phyloP scores from a whole-genome alignment of 2,888 invertebrate genomes.

The Himalopsyche anomala region DNA sequence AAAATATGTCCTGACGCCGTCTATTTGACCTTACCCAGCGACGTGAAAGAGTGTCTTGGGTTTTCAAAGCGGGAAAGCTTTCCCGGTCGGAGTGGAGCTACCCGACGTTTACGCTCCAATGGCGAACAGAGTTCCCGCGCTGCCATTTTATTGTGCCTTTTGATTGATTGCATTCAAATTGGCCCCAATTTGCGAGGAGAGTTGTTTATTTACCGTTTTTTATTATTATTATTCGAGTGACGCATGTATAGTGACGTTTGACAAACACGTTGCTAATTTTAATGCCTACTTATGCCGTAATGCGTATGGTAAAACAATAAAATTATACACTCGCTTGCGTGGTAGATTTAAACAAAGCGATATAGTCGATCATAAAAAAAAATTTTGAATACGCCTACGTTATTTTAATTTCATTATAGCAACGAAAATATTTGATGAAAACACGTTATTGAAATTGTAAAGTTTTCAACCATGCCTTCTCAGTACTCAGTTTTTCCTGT shows the following conservation, averaged over 20 bases:
- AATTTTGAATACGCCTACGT: no score
- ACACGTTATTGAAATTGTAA: no score
- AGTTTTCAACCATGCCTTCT: no score
- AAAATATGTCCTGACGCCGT: slow-evolving; percentile 39
- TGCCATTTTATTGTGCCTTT: slow-evolving; percentile 21
- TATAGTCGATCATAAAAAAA: neutral
- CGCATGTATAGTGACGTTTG: slow-evolving; percentile 4
- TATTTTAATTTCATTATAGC: no score
- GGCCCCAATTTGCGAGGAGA: slow-evolving; percentile 20
- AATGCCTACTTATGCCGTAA: neutral
- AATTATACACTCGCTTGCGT: neutral
- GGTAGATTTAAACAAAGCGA: neutral
- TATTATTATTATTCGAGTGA: neutral
- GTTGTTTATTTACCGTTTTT: slow-evolving; percentile 1
- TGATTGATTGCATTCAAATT: slow-evolving; percentile 42
- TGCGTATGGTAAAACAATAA: neutral
- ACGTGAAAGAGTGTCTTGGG: slow-evolving; percentile 38
- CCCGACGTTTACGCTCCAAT: slow-evolving; percentile 13
- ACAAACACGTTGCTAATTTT: slow-evolving; percentile 5
- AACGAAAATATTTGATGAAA: no score
- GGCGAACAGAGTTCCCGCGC: slow-evolving; percentile 3
- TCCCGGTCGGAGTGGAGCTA: neutral
- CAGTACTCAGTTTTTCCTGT: no score
- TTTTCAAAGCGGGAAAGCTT: slow-evolving; percentile 29
- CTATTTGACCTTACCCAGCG: slow-evolving; percentile 27